These are phyloP conservation scores for Diploptera punctata DNA, from an alignment of 2,888 invertebrate genomes.

Conservation along the genomic window DNA sequence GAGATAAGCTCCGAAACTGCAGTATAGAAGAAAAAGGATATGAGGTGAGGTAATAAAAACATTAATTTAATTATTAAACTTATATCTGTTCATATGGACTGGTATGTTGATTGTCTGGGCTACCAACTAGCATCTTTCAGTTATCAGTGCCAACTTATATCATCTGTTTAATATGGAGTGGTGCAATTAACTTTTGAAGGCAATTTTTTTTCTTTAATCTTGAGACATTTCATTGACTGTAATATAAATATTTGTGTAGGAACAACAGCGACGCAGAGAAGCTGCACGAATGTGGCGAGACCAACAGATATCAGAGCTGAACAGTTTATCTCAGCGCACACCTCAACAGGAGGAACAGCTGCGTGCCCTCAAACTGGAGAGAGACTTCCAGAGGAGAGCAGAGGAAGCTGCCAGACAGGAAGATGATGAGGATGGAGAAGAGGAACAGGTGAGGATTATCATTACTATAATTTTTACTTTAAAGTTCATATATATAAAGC, in stretches of 20 bases:
- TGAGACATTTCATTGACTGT: too few species aligned
- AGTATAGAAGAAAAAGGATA: too few species aligned
- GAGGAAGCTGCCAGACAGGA: conserved; percentile 76
- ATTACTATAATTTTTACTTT: too few species aligned
- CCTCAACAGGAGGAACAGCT: conserved; percentile 87
- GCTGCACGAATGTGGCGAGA: conserved; percentile 83
- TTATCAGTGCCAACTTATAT: background rate
- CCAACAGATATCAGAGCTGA: conserved; percentile 83
- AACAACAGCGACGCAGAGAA: conserved; percentile 73
- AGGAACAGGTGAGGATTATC: conserved; percentile 57
- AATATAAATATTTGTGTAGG: conserved; percentile 55
- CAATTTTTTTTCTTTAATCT: background rate
- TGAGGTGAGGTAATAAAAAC: too few species aligned
- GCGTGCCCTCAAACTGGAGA: conserved; percentile 87
- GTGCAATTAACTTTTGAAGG: background rate
- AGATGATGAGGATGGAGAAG: conserved; percentile 71
- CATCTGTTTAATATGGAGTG: background rate
- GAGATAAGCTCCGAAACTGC: too few species aligned
- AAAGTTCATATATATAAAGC: too few species aligned
- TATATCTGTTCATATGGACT: too few species aligned
- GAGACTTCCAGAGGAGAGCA: conserved; percentile 92
- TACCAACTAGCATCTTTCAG: too few species aligned
- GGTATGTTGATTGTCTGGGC: too few species aligned
- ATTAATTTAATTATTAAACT: too few species aligned
- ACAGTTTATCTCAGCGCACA: conserved; percentile 70